Evolutionary conservation across 92 coral and sea anemone genomes (phyloP).

Genomic region (Muricea muricata): DNA sequence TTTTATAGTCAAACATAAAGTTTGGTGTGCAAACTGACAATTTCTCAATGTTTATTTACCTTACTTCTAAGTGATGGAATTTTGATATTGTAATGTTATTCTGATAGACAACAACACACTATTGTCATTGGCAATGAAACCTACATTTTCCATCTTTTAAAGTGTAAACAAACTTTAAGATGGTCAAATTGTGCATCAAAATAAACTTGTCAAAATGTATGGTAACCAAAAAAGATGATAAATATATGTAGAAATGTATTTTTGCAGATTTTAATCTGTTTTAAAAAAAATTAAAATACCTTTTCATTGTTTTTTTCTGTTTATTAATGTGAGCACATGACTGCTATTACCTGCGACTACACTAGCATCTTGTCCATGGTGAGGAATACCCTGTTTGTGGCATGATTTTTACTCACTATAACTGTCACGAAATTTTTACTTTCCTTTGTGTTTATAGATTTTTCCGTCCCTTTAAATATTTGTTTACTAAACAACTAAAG

Average conservation of each 20-base stretch:
- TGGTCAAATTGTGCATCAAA: no score
- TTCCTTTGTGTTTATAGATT: background rate
- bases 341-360: background rate
- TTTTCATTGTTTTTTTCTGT: background rate
- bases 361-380: background rate
- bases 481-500: conserved; percentile 50
- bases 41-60: no score
- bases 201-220: background rate
- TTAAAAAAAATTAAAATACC: background rate
- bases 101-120: no score
- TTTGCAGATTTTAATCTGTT: background rate
- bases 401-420: background rate
- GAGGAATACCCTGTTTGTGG: conserved; percentile 15
- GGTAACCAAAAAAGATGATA: background rate
- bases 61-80: no score
- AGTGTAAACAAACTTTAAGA: no score
- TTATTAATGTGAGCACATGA: background rate
- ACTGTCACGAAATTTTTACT: background rate
- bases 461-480: background rate
- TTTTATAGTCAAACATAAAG: no score
- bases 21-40: no score
- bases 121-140: no score
- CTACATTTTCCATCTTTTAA: no score
- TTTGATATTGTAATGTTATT: no score
- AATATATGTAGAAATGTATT: background rate